Percentiles rank a stretch among this genome's conserved stretches.
phyloP scores from a whole-genome alignment of 2,797 vertebrate species.

The Galago senegalensis region DNA sequence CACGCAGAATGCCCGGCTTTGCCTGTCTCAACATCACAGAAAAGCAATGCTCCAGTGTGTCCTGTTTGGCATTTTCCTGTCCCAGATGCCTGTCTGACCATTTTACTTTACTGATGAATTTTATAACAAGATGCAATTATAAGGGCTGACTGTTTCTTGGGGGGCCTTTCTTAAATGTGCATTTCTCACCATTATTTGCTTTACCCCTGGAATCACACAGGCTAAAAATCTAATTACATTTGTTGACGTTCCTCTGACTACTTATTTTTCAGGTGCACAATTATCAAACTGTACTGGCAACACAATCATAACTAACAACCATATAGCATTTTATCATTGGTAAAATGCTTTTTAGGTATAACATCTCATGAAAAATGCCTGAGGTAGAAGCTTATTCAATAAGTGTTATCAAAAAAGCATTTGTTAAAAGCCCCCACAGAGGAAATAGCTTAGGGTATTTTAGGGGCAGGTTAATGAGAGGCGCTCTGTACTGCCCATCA shows the following conservation, averaged over 20 bases:
- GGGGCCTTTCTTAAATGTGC: slow-evolving; percentile 52
- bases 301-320: slow-evolving; percentile 30
- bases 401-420: not conserved
- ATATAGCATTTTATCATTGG: slow-evolving; percentile 15
- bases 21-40: slow-evolving; percentile 61
- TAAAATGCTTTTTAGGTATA: slow-evolving; percentile 30
- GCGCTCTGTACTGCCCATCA: not conserved
- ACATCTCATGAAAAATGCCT: slow-evolving; percentile 47
- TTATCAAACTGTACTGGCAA: slow-evolving; percentile 60
- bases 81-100: slow-evolving; percentile 54
- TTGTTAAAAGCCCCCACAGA: not conserved
- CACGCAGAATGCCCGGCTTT: not conserved
- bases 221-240: slow-evolving; percentile 74
- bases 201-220: slow-evolving; percentile 49
- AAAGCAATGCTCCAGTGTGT: not conserved
- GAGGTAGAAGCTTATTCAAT: not conserved
- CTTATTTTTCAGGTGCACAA: slow-evolving; percentile 68
- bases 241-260: slow-evolving; percentile 65
- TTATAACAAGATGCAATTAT: slow-evolving; percentile 56
- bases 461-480: slow-evolving; percentile 13
- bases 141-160: slow-evolving; percentile 2
- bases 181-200: slow-evolving; percentile 64
- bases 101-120: slow-evolving; percentile 64
- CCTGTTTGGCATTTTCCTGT: not conserved
- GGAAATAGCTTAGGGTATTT: slow-evolving; percentile 16